Percentiles rank a stretch among this genome's conserved stretches.
These are phyloP conservation scores for Hemiprocne comata DNA, from an alignment of 2,113 vertebrate genomes.

Conservation along the genomic window DNA sequence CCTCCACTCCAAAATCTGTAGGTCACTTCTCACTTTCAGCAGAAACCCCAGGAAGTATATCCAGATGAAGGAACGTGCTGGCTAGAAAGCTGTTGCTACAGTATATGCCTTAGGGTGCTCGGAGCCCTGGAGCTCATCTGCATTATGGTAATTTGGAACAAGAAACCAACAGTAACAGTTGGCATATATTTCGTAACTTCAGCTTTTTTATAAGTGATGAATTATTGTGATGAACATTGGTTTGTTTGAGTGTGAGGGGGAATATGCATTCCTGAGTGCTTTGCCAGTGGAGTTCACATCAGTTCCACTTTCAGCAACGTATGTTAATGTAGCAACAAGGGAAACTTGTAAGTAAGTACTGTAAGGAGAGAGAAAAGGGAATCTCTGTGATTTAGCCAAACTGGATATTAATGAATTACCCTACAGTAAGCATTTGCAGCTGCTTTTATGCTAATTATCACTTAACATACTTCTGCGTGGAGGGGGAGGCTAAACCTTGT, in stretches of 20 bases:
- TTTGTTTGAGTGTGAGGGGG: slow-evolving; percentile 30
- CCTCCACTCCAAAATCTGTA: not conserved
- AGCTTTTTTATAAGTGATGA: slow-evolving; percentile 29
- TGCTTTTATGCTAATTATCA: slow-evolving; percentile 17
- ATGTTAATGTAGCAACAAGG: slow-evolving; percentile 60
- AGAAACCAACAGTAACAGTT: slow-evolving; percentile 35
- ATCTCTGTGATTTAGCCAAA: slow-evolving; percentile 51
- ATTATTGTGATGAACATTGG: slow-evolving; percentile 6
- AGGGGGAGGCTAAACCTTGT: not conserved
- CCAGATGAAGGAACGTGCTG: not conserved
- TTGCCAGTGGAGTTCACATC: not conserved
- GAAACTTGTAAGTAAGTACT: slow-evolving; percentile 51
- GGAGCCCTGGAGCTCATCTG: slow-evolving; percentile 39
- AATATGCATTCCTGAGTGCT: slow-evolving; percentile 21
- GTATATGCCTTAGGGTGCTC: not conserved
- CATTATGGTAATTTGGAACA: slow-evolving; percentile 48
- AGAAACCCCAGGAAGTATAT: not conserved
- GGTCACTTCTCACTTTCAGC: not conserved
- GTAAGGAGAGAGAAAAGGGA: slow-evolving; percentile 29
- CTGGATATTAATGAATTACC: slow-evolving; percentile 41
- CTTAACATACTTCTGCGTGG: not conserved
- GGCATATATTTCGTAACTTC: slow-evolving; percentile 42
- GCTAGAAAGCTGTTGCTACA: not conserved
- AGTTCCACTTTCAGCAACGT: slow-evolving; percentile 63
- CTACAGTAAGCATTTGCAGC: slow-evolving; percentile 2